Base-by-base conservation (phyloP, 2,888 invertebrate genomes). In the Megamerina dolium region DNA sequence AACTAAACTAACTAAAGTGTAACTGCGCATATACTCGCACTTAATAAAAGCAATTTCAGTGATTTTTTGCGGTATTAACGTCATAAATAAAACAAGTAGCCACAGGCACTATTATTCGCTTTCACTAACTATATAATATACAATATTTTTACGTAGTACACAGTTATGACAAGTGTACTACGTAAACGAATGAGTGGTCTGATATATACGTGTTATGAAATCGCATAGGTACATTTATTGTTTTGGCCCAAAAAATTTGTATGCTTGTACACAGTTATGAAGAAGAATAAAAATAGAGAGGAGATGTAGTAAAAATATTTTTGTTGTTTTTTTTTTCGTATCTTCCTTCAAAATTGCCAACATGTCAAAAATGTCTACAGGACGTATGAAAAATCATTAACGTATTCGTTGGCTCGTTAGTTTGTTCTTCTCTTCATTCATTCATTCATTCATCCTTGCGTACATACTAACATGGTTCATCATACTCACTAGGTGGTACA, bases 1-100 rank as follows among this genome's bases (percentile, higher is more conserved):
- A 31, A 46, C 44, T 55, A 55, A 48, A 50, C 40, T 60, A 63
- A 63, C 63, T 60, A 60, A 56, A 58, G 57, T 60, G 61, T 57
- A 63, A 63, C 63, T 57, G 61, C 59, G 59, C 61, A 60, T 61
- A 56, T 63, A 63, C 62, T 63, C 59, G 59, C 61, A 60, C 60
- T 56, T 63, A 63, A 63, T 63, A 61, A 63, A 63, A 56, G 57
- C 57, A 57, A 63, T 63, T 63, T 59, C 41, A 56, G 60, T 54
- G 56, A 56, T 63, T 63, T 60, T n/a, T 58, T 54, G 54, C 56
- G 56, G 54, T 58, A 63, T 62, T 61, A 63, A 50, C 54, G 49
- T 48, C 60, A 59, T 61, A 60, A 60, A 61, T 60, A 63, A 58
- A 52, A 52, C 48, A 46, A 35, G 26, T 33, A 35, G 17, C 23